A percentile compares a stretch with the other conserved stretches of the same genome.
These are phyloP conservation scores for Diadophis punctatus DNA, from an alignment of 2,113 vertebrate species.

Conservation along the genomic window DNA sequence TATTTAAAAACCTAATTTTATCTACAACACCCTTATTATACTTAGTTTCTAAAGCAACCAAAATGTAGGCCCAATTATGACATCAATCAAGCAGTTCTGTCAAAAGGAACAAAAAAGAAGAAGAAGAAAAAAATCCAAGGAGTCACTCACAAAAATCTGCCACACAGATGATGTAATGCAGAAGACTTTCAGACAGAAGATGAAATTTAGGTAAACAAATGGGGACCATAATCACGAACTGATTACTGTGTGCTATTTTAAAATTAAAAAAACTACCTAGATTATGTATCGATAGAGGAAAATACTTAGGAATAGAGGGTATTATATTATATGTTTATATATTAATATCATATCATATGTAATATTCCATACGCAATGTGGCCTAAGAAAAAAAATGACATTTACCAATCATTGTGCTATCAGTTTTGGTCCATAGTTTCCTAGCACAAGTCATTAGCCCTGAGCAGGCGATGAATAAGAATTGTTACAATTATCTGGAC, in stretches of 20 bases:
- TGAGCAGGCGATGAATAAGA: neutral
- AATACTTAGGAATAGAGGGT: neutral
- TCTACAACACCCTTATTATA: constrained; percentile 52
- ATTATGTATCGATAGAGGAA: neutral
- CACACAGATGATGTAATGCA: constrained; percentile 71
- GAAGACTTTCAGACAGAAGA: constrained; percentile 70
- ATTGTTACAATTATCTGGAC: neutral
- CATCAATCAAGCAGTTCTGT: constrained; percentile 65
- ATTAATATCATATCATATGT: too few relatives aligned
- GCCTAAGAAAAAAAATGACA: neutral
- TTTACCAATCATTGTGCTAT: neutral
- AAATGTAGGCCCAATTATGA: constrained; percentile 64
- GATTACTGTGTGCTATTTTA: constrained; percentile 58
- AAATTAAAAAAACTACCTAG: constrained; percentile 7
- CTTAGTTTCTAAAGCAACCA: constrained; percentile 61
- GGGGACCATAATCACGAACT: constrained; percentile 50
- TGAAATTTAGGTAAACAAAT: constrained; percentile 69
- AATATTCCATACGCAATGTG: neutral
- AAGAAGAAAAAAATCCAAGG: constrained; percentile 69
- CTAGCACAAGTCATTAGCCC: neutral
- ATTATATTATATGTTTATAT: neutral
- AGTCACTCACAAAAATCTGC: constrained; percentile 55
- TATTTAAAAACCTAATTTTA: constrained; percentile 49
- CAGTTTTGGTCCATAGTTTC: neutral
- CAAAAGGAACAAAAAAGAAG: constrained; percentile 62